These are phyloP conservation scores for Chloroclysta siterata DNA, from an alignment of 2,888 invertebrate species.

Conservation along the genomic window DNA sequence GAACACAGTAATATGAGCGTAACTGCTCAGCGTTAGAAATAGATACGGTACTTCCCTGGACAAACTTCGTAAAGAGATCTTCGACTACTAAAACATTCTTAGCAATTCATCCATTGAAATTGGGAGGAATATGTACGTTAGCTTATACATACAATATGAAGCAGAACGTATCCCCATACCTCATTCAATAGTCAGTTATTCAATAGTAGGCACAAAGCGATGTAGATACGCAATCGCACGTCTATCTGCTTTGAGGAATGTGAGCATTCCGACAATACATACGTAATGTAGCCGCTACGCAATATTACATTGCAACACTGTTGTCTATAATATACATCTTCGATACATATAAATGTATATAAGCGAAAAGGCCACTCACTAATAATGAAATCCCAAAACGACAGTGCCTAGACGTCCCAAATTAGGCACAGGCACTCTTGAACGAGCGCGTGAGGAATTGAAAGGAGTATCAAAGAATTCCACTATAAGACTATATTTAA, in stretches of 20 bases:
- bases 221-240: conserved; percentile 18
- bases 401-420: too few species aligned
- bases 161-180: conserved; percentile 6
- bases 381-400: too few species aligned
- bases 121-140: conserved; percentile 2
- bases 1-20: too few species aligned
- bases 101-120: conserved; percentile 1
- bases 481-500: too few species aligned
- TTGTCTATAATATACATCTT: too few species aligned
- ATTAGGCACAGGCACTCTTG: too few species aligned
- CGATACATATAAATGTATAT: too few species aligned
- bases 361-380: too few species aligned
- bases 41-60: neutral
- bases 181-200: conserved; percentile 25
- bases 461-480: too few species aligned
- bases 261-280: conserved; percentile 19
- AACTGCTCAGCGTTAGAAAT: too few species aligned
- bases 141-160: conserved; percentile 18
- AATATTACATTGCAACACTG: conserved; percentile 7
- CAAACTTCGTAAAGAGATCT: neutral
- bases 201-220: conserved; percentile 27
- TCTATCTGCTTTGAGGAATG: conserved; percentile 23
- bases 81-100: neutral
- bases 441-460: too few species aligned
- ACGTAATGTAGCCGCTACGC: conserved; percentile 8